Evolutionary conservation across 2,113 vertebrate genomes (phyloP), one percentile per base, ranked within the genome.

Genomic region (Chloroceryle aenea): DNA sequence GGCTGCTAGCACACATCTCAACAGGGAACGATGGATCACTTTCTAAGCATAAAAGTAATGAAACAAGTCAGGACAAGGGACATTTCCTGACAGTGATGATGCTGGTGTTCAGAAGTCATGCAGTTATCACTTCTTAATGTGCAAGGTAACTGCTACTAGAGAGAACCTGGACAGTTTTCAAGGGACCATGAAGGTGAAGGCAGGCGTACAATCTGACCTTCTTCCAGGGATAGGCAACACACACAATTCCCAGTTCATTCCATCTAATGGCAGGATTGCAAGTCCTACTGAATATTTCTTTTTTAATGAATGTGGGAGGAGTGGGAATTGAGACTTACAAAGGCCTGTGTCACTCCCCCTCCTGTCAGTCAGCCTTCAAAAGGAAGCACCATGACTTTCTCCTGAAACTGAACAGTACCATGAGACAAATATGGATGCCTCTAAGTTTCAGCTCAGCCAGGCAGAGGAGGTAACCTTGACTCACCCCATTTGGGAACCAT

Each of bases 401-500:
- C 52, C 6, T 3, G 2, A 67, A 63, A n/a, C 62, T 53, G 45
- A 36, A 53, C 17, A 36, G 38, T 14, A 36, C 9, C 13, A 29
- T 4, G 3, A 74, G 26, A 32, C 23, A 83, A 73, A 67, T 15
- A 21, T 43, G 4, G 6, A 11, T 52, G 18, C 9, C 34, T 42
- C 32, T 48, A 53, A 61, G 3, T 23, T 45, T 71, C 68, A 42
- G 47, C 32, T 38, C 27, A 74, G 45, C 40, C n/a, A 58, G 68
- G 42, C 16, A 73, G 27, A 45, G 27, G 19, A 61, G 10, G 45
- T 21, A 55, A 64, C 26, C 25, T 88, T 1, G 0, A 26, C 16
- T 53, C 16, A 62, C 19, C 3, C 6, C 19, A 18, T 22, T 4
- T 23, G 21, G 62, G 53, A 85, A 20, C 20, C 0, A 0, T 42